phyloP scores from a whole-genome alignment of 1,140 invertebrate genomes.

The Triops longicaudatus region DNA sequence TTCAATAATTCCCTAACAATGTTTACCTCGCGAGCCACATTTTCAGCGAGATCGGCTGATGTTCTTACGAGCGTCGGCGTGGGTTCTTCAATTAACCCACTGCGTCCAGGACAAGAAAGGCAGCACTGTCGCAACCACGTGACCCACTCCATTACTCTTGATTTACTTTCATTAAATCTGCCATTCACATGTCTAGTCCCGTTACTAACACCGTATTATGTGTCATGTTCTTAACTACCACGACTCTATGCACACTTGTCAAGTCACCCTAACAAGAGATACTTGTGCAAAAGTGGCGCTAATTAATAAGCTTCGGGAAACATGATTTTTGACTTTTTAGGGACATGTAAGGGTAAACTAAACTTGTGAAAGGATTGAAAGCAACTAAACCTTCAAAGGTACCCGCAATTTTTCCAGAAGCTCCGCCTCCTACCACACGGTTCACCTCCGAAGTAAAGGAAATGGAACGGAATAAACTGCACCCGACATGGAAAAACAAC shows the following conservation, averaged over 20 bases:
- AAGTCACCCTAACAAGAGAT: too few relatives aligned
- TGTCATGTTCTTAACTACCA: too few relatives aligned
- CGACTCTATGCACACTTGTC: too few relatives aligned
- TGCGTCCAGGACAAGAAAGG: neutral
- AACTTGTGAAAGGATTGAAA: constrained; percentile 5
- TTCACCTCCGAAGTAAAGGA: too few relatives aligned
- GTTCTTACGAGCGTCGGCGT: neutral
- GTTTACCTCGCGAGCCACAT: neutral
- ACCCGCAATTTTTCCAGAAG: neutral
- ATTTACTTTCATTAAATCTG: neutral
- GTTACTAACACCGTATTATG: too few relatives aligned
- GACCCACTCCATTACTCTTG: neutral
- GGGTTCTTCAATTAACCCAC: neutral
- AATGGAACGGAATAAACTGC: too few relatives aligned
- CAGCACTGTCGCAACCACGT: constrained; percentile 4
- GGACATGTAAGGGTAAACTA: neutral
- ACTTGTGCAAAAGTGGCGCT: too few relatives aligned
- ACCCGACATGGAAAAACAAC: too few relatives aligned
- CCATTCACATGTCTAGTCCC: neutral
- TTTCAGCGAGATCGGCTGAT: neutral
- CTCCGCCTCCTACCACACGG: neutral
- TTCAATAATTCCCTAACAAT: too few relatives aligned
- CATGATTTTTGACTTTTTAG: too few relatives aligned
- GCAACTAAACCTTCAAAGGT: neutral
- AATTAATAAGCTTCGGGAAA: too few relatives aligned